Base-by-base conservation (phyloP, 2,113 vertebrate genomes). In the Malurus alboscapulatus region DNA sequence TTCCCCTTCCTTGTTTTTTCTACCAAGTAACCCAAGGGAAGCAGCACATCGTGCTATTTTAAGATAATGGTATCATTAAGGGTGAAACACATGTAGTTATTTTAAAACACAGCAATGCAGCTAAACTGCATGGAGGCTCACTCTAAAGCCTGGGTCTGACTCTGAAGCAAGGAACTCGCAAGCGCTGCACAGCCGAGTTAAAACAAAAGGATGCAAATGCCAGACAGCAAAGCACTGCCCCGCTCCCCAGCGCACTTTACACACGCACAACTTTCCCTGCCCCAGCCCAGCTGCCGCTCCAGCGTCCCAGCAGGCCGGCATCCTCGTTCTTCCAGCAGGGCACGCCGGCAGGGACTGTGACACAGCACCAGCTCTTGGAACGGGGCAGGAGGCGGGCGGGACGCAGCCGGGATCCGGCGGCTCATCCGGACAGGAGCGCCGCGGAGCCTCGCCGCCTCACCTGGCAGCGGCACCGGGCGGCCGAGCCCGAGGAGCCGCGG, bases 391-490 rank as follows among this genome's bases (percentile, higher is more conserved):
- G 26, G 47, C 12, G 3, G 51, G 47, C 84, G 58, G 69, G 53
- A 67, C 14, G 57, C 48, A 10, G 80, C 68, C 36, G 7, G 66
- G 57, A 76, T 22, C 30, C 25, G 8, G 51, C 9, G 14, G 14
- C 62, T n/a, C n/a, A n/a, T n/a, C n/a, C n/a, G n/a, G 42, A 6
- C 30, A 6, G 44, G 16, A 40, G 30, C 50, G 29, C 59, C 22
- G 32, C 68, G 9, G 83, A 57, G 61, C 71, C 69, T 47, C n/a
- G 14, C 27, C 69, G 76, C 66, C 95, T 96, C 96, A 94, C 94
- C 97, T 86, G 93, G 87, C 94, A 88, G 8, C 44, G 73, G 77
- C 86, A 61, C 36, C 34, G 45, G 90, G 91, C 80, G 82, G 95
- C 59, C 54, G 69, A n/a, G 77, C 44, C 95, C 79, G 89, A 11